Conservation (phyloP, 2,113 vertebrate species). For the Trogon surrucura region DNA sequence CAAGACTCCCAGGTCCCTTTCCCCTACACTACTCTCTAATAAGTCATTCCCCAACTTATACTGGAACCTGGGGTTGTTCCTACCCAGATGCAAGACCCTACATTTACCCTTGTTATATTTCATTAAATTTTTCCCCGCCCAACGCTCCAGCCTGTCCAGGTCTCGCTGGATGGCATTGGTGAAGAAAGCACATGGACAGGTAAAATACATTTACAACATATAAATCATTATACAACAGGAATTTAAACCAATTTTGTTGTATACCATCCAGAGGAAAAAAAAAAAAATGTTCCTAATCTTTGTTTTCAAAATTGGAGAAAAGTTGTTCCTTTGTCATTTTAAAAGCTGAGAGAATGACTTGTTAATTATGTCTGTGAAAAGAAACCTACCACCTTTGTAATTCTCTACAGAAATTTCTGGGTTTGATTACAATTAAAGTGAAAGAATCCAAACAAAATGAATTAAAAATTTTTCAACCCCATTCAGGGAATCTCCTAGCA, state of each 20-base stretch:
- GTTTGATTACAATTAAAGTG: neutral
- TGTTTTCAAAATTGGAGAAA: neutral
- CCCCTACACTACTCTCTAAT: too few relatives aligned
- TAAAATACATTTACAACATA: neutral
- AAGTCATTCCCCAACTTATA: too few relatives aligned
- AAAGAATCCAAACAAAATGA: neutral
- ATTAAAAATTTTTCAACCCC: neutral
- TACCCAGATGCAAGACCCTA: too few relatives aligned
- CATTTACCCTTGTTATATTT: too few relatives aligned
- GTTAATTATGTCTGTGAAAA: neutral
- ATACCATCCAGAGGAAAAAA: neutral
- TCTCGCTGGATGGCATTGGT: too few relatives aligned
- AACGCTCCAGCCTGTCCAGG: too few relatives aligned
- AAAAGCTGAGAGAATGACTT: neutral
- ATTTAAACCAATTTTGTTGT: neutral
- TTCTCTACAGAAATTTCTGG: neutral
- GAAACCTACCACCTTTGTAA: neutral
- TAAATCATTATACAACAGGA: neutral
- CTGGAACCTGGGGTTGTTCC: too few relatives aligned
- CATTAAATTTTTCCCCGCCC: too few relatives aligned
- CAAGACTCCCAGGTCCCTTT: too few relatives aligned
- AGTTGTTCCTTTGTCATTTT: neutral
- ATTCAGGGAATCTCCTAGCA: neutral
- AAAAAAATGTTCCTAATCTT: neutral
- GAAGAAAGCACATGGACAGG: neutral